Conservation (phyloP, 2,888 invertebrate species). For the Phortica okadai region DNA sequence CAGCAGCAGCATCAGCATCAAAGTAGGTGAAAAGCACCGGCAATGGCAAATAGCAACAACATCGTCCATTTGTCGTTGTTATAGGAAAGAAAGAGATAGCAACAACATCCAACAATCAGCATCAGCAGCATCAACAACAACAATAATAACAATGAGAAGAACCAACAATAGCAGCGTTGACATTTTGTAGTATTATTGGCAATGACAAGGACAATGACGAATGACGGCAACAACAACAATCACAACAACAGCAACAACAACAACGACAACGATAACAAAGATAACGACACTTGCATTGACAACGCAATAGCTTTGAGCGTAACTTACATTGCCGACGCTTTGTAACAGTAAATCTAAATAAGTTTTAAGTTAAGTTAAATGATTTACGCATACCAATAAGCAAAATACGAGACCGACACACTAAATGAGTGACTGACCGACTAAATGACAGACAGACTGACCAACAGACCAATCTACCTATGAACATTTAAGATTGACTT, state of each 20-base stretch:
- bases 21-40: neutral
- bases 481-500: too few species aligned
- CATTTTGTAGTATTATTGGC: neutral
- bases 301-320: neutral
- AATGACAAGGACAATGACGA: neutral
- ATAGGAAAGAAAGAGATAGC: too few species aligned
- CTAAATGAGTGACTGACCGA: too few species aligned
- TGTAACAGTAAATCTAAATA: neutral
- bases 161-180: neutral
- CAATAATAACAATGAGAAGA: neutral
- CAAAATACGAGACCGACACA: too few species aligned
- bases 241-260: neutral
- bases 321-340: neutral
- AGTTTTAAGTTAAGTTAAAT: too few species aligned
- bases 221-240: neutral
- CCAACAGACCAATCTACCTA: too few species aligned
- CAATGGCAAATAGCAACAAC: neutral
- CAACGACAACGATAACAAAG: neutral
- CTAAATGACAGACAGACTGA: too few species aligned
- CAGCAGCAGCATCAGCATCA: neutral
- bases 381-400: too few species aligned
- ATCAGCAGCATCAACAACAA: conserved; percentile 13
- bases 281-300: neutral
- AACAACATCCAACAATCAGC: neutral
- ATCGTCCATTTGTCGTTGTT: neutral